A percentile compares a stretch with the other conserved stretches of the same genome.
These are phyloP conservation scores for Gymnoscopelus braueri DNA, from an alignment of 2,797 vertebrate species.

Conservation along the genomic window DNA sequence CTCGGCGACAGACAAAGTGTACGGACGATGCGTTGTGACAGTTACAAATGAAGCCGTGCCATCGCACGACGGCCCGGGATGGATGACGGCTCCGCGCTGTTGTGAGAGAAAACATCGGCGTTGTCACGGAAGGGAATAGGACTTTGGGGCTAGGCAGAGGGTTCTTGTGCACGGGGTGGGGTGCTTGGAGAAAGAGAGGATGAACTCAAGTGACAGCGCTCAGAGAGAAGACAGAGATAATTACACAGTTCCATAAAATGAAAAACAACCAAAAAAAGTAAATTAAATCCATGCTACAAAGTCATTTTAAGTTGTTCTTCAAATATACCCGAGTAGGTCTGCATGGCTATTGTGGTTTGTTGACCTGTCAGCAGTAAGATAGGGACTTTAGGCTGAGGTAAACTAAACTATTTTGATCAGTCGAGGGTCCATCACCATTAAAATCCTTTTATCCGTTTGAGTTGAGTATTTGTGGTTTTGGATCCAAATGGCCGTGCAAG, in stretches of 20 bases:
- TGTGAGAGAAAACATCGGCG: constrained; percentile 47
- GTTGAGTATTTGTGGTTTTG: neutral
- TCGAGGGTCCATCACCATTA: neutral
- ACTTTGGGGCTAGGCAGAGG: constrained; percentile 13
- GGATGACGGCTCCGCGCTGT: constrained; percentile 46
- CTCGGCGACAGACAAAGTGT: constrained; percentile 45
- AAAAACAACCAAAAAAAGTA: no score
- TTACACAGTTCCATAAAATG: neutral
- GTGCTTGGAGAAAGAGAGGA: constrained; percentile 20
- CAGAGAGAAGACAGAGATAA: neutral
- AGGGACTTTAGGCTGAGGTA: neutral
- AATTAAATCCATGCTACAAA: no score
- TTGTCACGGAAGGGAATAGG: constrained; percentile 47
- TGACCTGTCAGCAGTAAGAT: neutral
- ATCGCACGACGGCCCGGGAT: constrained; percentile 17
- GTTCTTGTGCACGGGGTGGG: constrained; percentile 27
- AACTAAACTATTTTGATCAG: neutral
- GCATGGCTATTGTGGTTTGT: neutral
- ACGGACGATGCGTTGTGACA: constrained; percentile 55
- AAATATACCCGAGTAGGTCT: neutral
- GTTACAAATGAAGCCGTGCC: constrained; percentile 56
- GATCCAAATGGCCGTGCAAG: neutral
- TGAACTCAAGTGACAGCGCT: neutral
- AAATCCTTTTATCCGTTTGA: no score
- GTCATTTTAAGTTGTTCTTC: no score